Conservation (phyloP, 2,888 invertebrate species). For the Lasioglossum oenotherae region DNA sequence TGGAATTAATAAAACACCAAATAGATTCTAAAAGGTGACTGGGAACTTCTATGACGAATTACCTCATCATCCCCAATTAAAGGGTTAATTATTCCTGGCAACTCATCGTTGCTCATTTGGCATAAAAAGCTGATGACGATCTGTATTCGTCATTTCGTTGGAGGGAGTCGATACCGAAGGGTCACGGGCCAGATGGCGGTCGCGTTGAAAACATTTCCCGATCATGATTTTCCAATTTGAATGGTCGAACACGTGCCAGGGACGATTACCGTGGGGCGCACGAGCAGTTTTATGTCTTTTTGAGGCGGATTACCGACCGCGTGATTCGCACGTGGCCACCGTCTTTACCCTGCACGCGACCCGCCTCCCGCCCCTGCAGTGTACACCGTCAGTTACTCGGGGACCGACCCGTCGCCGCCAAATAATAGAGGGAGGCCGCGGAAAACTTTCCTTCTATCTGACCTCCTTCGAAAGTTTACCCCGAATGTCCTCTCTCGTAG, state of each 20-base stretch:
- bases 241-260: conserved; percentile 65
- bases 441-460: conserved; percentile 1
- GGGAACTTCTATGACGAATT: background rate
- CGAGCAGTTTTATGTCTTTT: conserved; percentile 56
- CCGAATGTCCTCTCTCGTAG: background rate
- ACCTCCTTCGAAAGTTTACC: conserved; percentile 8
- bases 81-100: background rate
- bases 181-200: conserved; percentile 67
- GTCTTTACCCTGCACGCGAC: background rate
- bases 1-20: background rate
- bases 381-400: background rate
- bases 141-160: background rate
- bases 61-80: background rate
- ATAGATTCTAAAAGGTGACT: no score
- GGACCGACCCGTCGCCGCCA: background rate
- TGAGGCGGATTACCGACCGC: conserved; percentile 46
- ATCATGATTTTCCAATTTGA: conserved; percentile 71
- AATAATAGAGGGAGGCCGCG: background rate
- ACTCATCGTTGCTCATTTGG: background rate
- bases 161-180: conserved; percentile 16
- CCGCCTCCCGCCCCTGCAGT: background rate
- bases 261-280: conserved; percentile 38
- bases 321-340: conserved; percentile 53
- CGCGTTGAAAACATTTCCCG: conserved; percentile 68
- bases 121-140: background rate